Percentiles rank a stretch among this genome's conserved stretches.
phyloP scores from a whole-genome alignment of 2,888 invertebrate species.

The Drosophila borealis region DNA sequence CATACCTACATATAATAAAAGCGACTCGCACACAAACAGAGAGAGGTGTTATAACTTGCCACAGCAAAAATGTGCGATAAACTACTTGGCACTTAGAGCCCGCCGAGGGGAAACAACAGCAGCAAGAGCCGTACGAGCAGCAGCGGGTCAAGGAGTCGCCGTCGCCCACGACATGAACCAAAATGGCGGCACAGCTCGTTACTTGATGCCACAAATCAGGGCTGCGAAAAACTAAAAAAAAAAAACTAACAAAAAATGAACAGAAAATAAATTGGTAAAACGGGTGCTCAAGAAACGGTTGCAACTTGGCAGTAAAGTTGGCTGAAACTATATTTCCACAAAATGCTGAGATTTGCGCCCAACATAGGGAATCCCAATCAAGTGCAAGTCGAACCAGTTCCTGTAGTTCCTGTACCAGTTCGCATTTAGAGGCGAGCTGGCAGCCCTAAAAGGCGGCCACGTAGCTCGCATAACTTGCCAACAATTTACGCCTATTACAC shows the following conservation, averaged over 20 bases:
- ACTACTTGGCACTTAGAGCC: constrained; percentile 63
- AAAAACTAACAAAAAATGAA: not conserved
- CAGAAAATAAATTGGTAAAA: not conserved
- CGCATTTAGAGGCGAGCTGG: constrained; percentile 20
- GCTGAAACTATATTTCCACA: constrained; percentile 1
- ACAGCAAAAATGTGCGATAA: constrained; percentile 71
- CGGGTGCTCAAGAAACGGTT: constrained; percentile 8
- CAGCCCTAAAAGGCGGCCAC: constrained; percentile 57
- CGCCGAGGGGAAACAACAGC: not conserved
- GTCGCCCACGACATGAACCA: constrained; percentile 30
- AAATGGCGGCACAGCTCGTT: constrained; percentile 35
- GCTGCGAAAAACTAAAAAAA: constrained; percentile 16
- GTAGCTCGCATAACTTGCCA: constrained; percentile 66
- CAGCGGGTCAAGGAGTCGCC: constrained; percentile 47
- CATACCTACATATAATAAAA: constrained; percentile 48
- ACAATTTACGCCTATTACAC: constrained; percentile 73
- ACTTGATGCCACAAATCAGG: constrained; percentile 37
- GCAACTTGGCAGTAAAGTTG: constrained; percentile 10
- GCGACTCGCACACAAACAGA: constrained; percentile 14
- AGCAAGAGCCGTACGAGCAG: too few species aligned
- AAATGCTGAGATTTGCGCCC: not conserved
- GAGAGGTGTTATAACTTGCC: constrained; percentile 53
- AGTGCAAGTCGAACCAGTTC: constrained; percentile 17
- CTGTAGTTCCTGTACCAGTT: constrained; percentile 1
- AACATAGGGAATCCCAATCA: constrained; percentile 7